Evolutionary conservation across 2,888 invertebrate species (phyloP), one percentile per base, ranked within the genome.

Genomic region (Epiblema foenella): DNA sequence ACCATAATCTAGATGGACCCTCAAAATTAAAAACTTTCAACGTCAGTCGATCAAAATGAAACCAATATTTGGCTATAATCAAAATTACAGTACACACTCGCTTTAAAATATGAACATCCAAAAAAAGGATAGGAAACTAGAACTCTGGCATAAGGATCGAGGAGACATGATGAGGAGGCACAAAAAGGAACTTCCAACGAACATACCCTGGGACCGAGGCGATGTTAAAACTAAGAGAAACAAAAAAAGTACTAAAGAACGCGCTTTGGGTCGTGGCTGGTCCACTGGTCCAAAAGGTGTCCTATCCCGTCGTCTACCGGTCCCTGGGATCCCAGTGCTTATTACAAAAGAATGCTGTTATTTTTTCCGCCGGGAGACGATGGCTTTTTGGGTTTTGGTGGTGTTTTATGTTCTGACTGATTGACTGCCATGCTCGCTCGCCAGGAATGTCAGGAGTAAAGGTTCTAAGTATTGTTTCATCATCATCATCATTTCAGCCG

Each of bases 1-100:
- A 46, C 46, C 60, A 24, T 60, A 60, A 60, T 60, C 60, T 60
- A 60, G 60, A 24, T 46, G 46, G 60, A n/a, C n/a, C n/a, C n/a
- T 17, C 9, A 20, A 46, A 46, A 24, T 18, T 17, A 24, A 15
- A 2, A 17, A 51, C 9, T 18, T 57, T 37, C 5, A 59, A 59
- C 42, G 60, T 60, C 60, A 60, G 5, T 42, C 42, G n/a, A 59
- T 2, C 59, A 24, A 8, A 20, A 24, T 60, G n/a, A 60, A 60
- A 46, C 11, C 39, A 42, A 9, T 20, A 57, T 33, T 24, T 20
- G 17, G 17, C 46, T 2, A 1, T 60, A 8, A 60, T 20, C 24
- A 12, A 60, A 49, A 60, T 60, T 60, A 17, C 46, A 46, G 42
- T 46, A n/a, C 9, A 59, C 46, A 29, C 10, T n/a, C 42, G 59